These are phyloP conservation scores for Engraulis encrasicolus DNA, from an alignment of 2,113 vertebrate species.

Conservation along the genomic window DNA sequence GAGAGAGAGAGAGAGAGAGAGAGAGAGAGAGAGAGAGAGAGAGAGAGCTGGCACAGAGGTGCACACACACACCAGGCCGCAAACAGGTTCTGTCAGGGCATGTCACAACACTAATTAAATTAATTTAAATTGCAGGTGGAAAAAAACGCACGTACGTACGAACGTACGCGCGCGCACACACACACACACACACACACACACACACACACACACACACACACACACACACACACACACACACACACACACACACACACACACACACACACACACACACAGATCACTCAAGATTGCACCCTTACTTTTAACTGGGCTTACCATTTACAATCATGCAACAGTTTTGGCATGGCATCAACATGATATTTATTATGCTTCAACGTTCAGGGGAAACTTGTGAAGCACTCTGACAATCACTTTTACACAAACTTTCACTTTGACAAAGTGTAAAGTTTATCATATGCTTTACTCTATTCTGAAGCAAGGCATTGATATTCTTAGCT, in stretches of 20 bases:
- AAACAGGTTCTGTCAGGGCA: neutral
- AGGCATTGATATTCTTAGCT: neutral
- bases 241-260: neutral
- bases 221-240: neutral
- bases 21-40: no score
- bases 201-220: neutral
- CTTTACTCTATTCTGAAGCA: neutral
- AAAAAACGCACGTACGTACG: no score
- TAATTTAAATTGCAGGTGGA: neutral
- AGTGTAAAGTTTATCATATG: neutral
- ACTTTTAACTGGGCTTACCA: neutral
- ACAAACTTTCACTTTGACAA: neutral
- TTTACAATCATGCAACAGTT: neutral
- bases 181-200: neutral
- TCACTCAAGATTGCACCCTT: neutral
- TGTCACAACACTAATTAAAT: conserved; percentile 16
- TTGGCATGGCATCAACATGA: neutral
- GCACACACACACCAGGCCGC: neutral
- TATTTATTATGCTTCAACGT: neutral
- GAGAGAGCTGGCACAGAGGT: neutral
- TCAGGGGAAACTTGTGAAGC: neutral
- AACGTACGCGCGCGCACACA: no score
- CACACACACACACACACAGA: neutral
- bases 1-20: no score
- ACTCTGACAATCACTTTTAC: neutral